A percentile compares a stretch with the other conserved stretches of the same genome.
Conservation (phyloP, 2,113 vertebrate species). For the Xiphorhynchus elegans region DNA sequence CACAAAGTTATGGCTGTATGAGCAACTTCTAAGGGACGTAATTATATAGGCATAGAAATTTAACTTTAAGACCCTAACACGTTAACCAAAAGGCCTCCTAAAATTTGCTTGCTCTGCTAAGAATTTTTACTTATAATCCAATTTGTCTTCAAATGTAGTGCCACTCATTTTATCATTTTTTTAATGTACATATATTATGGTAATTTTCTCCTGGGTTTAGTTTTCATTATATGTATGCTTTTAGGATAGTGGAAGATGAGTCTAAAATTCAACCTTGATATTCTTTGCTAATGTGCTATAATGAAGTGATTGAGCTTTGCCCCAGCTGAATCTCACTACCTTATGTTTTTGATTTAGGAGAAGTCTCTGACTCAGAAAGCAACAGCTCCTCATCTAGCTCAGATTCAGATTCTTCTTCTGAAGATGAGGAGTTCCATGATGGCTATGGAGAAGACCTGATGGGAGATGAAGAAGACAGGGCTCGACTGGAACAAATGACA, state of each 20-base stretch:
- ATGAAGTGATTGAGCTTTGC: neutral
- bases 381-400: slow-evolving; percentile 97
- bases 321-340: neutral
- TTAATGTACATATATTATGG: neutral
- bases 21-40: neutral
- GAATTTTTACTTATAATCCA: neutral
- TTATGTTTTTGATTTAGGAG: slow-evolving; percentile 78
- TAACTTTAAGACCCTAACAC: neutral
- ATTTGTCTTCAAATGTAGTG: neutral
- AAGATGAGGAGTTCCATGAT: slow-evolving; percentile 96
- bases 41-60: neutral
- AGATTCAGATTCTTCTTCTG: slow-evolving; percentile 94
- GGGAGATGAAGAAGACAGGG: slow-evolving; percentile 96
- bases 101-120: neutral
- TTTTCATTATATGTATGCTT: neutral
- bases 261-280: neutral
- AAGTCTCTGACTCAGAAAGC: slow-evolving; percentile 97
- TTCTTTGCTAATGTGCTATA: neutral
- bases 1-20: neutral
- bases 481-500: slow-evolving; percentile 96
- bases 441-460: slow-evolving; percentile 97
- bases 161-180: neutral
- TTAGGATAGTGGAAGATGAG: neutral
- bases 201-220: neutral
- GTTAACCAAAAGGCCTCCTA: neutral